Conservation (phyloP, 2,797 vertebrate species). For the Valencia hispanica region DNA sequence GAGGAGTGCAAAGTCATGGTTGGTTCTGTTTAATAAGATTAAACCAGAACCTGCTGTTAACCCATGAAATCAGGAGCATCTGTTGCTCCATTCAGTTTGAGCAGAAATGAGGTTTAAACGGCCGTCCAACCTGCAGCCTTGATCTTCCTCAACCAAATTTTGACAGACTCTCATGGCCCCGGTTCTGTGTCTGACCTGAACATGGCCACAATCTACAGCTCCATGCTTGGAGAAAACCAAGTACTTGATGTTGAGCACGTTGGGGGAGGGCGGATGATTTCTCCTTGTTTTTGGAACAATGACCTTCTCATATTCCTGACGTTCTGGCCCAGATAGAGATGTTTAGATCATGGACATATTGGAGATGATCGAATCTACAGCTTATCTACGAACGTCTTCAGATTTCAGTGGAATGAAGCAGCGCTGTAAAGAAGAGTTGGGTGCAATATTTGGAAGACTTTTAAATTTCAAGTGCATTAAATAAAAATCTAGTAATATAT, state of each 20-base stretch:
- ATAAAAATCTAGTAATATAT: background rate
- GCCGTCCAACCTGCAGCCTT: background rate
- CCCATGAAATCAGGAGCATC: background rate
- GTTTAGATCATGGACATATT: no score
- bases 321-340: no score
- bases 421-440: background rate
- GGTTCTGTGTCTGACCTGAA: background rate
- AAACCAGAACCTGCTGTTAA: background rate
- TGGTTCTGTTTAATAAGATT: conserved; percentile 7
- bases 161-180: background rate
- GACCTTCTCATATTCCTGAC: background rate
- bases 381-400: no score
- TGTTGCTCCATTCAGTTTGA: background rate
- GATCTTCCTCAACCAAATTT: background rate
- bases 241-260: background rate
- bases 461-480: background rate
- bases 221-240: background rate
- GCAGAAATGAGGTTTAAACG: background rate
- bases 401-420: no score
- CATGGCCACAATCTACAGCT: background rate
- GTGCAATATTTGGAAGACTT: background rate
- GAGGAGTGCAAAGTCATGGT: background rate
- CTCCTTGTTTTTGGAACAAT: background rate
- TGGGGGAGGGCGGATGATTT: background rate
- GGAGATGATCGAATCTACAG: no score